Evolutionary conservation across 1,140 invertebrate genomes (phyloP).

Genomic region (Bombus breviceps): DNA sequence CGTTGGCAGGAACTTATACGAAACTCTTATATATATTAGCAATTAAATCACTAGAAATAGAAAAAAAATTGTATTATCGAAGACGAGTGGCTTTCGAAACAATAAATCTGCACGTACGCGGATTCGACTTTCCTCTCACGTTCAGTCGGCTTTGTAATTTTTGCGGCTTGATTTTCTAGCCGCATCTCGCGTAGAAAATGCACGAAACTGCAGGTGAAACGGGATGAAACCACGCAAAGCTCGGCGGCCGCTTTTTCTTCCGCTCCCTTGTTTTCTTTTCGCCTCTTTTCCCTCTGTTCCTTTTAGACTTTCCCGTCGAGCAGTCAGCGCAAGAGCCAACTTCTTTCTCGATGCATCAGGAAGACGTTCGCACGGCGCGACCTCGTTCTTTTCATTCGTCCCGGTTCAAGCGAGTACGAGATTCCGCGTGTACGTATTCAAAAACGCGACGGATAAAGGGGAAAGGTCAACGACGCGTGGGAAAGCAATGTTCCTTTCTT

Average conservation of each 20-base stretch:
- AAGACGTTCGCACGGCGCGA: slow-evolving; percentile 52
- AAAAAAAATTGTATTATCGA: not conserved
- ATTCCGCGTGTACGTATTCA: slow-evolving; percentile 22
- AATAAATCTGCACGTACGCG: not conserved
- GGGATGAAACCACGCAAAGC: slow-evolving; percentile 20
- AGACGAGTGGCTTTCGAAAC: not conserved
- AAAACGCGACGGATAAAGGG: slow-evolving; percentile 38
- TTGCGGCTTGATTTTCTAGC: slow-evolving; percentile 15
- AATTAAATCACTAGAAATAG: too few species aligned
- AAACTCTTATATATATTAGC: not conserved
- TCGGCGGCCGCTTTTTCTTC: not conserved
- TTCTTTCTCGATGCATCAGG: slow-evolving; percentile 42
- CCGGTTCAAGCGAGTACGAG: slow-evolving; percentile 44
- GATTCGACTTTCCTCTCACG: not conserved
- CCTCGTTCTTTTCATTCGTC: slow-evolving; percentile 63
- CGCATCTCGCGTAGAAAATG: slow-evolving; percentile 22
- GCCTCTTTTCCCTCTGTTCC: not conserved
- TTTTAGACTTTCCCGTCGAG: not conserved
- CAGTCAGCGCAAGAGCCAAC: slow-evolving; percentile 23
- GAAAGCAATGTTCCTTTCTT: slow-evolving; percentile 20
- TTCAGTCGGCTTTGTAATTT: slow-evolving; percentile 1
- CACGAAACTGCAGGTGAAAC: slow-evolving; percentile 19
- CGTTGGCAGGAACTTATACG: not conserved
- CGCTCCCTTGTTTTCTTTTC: slow-evolving; percentile 4
- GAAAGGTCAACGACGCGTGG: slow-evolving; percentile 40